Evolutionary conservation across 2,113 vertebrate genomes (phyloP), one percentile per base, ranked within the genome.

Genomic region (Campylorhamphus procurvoides): DNA sequence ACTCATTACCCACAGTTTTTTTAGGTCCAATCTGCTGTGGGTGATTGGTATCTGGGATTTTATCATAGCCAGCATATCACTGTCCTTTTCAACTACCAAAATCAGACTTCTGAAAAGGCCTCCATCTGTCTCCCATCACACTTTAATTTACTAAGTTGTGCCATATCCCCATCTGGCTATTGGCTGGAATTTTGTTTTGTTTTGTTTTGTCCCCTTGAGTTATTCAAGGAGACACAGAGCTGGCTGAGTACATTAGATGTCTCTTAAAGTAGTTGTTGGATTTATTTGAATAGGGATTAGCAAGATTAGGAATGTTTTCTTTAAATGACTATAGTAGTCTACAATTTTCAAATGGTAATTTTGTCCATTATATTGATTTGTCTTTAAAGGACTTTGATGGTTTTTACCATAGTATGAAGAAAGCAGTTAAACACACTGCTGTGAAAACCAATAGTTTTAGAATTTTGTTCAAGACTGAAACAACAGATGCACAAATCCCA

Each of bases 261-360:
- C 84, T 83, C 75, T 69, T 85, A 76, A 91, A 93, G 59, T 39
- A 66, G 87, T 79, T 82, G 58, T 60, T 89, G 69, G 82, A 77
- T 96, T 91, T 96, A 87, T 96, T 91, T 93, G 77, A 84, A 80
- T 71, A 69, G 74, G 75, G 71, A 91, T 96, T 95, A 94, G 87
- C 63, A 85, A 91, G 78, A 91, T 84, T 84, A 89, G 75, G 69
- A 83, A 79, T 42, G 67, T 85, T 93, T 92, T 85, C 62, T 89
- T 89, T 87, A 93, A 94, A 87, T 68, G 14, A 69, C 53, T 79
- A 50, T 19, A 91, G 89, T 27, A 83, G 81, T 29, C 87, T 69
- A 24, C 74, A 69, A 93, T 83, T 93, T 89, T 80, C 67, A 94
- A 81, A 83, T 63, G 77, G 67, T 80, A 75, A 76, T 91, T 95